Conservation (phyloP, 2,113 vertebrate species). For the Microcebus murinus region DNA sequence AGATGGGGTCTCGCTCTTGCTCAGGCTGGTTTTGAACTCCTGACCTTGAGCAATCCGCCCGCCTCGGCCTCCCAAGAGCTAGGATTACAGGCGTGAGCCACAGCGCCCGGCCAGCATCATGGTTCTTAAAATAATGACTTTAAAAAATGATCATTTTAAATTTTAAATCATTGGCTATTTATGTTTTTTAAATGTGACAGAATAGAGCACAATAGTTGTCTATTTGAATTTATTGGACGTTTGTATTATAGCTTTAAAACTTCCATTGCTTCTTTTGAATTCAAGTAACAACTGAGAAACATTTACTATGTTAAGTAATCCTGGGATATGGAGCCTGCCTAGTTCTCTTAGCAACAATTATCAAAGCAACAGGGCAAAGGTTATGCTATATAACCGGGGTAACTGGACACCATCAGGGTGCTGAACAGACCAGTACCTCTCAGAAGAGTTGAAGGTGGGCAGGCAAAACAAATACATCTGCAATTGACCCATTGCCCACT, state of each 20-base stretch:
- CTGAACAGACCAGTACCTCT: background rate
- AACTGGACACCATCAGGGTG: background rate
- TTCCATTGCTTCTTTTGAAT: slow-evolving; percentile 36
- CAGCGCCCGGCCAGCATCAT: no score
- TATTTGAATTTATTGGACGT: background rate
- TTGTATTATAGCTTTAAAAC: background rate
- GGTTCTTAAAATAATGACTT: slow-evolving; percentile 30
- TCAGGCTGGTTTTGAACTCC: no score
- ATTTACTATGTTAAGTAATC: background rate
- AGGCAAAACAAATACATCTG: background rate
- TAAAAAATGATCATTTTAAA: background rate
- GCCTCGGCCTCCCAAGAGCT: no score
- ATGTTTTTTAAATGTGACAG: background rate
- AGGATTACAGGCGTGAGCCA: no score
- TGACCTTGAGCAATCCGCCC: no score
- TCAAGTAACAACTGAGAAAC: slow-evolving; percentile 17
- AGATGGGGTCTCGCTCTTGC: no score
- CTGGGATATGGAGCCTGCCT: background rate
- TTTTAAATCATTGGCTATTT: slow-evolving; percentile 38
- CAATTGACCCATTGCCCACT: background rate
- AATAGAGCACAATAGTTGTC: background rate
- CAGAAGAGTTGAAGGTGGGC: background rate
- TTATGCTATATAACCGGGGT: background rate
- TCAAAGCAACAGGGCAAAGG: slow-evolving; percentile 42
- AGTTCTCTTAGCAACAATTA: slow-evolving; percentile 9